A percentile compares a stretch with the other conserved stretches of the same genome.
Evolutionary conservation across 2,797 vertebrate species (phyloP).

Genomic region (Pseudochromis fuscus): DNA sequence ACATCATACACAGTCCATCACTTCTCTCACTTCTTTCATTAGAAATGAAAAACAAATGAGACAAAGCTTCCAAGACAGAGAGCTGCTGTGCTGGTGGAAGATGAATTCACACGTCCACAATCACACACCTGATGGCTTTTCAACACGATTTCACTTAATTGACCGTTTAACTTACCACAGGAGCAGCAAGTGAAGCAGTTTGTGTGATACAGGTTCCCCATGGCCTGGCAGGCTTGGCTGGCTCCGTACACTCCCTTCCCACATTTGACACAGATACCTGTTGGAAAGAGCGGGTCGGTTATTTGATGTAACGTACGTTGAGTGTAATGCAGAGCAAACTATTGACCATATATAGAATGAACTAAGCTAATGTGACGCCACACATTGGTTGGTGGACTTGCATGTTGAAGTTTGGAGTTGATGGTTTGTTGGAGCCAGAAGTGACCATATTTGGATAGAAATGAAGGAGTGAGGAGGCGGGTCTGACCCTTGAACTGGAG

Average conservation of each 20-base stretch:
- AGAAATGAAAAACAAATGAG: no score
- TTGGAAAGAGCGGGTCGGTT: constrained; percentile 57
- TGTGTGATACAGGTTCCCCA: constrained; percentile 98
- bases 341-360: no score
- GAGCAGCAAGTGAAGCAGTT: constrained; percentile 99
- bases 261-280: constrained; percentile 98
- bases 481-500: no score
- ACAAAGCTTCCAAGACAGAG: background rate
- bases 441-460: no score
- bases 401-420: no score
- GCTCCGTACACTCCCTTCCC: constrained; percentile 98
- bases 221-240: constrained; percentile 98
- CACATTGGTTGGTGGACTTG: no score
- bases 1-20: no score
- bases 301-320: background rate
- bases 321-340: background rate
- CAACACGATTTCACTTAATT: background rate
- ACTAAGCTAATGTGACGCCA: no score
- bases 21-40: no score
- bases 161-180: constrained; percentile 90
- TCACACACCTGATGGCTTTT: background rate
- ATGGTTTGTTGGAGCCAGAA: no score
- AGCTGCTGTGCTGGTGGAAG: no score
- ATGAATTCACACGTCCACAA: background rate
- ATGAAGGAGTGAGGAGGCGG: no score